Evolutionary conservation across 2,888 invertebrate species (phyloP), one percentile per base, ranked within the genome.

Genomic region (Lithophane ornitopus): DNA sequence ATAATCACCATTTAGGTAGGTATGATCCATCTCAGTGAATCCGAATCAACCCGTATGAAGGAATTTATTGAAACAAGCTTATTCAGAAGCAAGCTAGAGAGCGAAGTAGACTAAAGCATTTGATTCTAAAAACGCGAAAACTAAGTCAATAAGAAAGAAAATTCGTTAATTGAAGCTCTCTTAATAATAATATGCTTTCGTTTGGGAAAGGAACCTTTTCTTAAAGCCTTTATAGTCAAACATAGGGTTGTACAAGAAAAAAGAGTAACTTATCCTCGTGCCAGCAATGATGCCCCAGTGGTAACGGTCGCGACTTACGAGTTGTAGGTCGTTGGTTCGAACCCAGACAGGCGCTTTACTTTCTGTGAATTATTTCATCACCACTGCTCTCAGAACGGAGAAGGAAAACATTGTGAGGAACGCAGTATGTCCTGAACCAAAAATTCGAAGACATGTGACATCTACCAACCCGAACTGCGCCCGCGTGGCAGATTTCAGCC

Each of bases 131-230:
- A 44, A 63, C 11, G 9, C 19, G 6, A 26, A n/a, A 11, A 19
- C 19, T 4, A 26, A 65, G 19, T 16, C 12, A 41, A 19, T 22
- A 11, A 26, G 19, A 44, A 44, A 44, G 19, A 19, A 61, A 34
- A 34, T 34, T 7, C 39, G 12, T 41, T 56, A 19, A 56, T 41
- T 68, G 14, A 68, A 16, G 26, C 19, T 63, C 46, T 70, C 16
- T 41, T 28, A 69, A n/a, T n/a, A n/a, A n/a, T n/a, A n/a, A n/a
- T 59, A n/a, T 68, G n/a, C 54, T 56, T 54, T 34, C n/a, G 16
- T 41, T 41, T 26, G 26, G 28, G 3, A 52, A 65, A 22, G 14
- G 9, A 26, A 41, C 39, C 9, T 69, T 41, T 19, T 52, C 16
- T 19, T 52, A 11, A 14, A 16, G 3, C n/a, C 28, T n/a, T 34